Percentiles rank a stretch among this genome's conserved stretches.
Conservation (phyloP, 2,888 invertebrate genomes). For the Herminia tarsipennalis region DNA sequence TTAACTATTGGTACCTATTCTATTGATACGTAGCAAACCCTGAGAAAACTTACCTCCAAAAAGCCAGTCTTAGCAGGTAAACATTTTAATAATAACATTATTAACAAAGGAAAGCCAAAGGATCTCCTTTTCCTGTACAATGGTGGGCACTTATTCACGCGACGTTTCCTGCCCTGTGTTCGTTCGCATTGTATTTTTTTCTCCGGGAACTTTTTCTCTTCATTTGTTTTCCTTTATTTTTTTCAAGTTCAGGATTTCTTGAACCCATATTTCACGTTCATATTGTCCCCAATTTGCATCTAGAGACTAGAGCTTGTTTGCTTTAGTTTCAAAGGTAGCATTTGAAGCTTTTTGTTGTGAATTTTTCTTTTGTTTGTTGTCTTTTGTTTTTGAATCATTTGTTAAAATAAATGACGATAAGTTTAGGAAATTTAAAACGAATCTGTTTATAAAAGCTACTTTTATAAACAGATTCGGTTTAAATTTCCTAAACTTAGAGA, state of each 20-base stretch:
- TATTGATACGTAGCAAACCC: no score
- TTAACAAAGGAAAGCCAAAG: slow-evolving; percentile 44
- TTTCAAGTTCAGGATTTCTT: slow-evolving; percentile 80
- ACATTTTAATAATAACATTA: slow-evolving; percentile 41
- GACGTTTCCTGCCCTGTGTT: slow-evolving; percentile 77
- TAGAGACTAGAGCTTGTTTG: slow-evolving; percentile 51
- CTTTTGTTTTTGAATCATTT: slow-evolving; percentile 15
- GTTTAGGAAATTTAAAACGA: background rate
- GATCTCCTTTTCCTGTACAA: slow-evolving; percentile 52
- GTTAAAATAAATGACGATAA: background rate
- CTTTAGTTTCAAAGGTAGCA: slow-evolving; percentile 41
- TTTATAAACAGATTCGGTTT: no score
- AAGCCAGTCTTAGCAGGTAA: slow-evolving; percentile 31
- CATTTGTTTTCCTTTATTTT: slow-evolving; percentile 76
- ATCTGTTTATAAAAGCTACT: no score
- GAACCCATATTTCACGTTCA: slow-evolving; percentile 84
- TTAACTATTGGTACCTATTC: background rate
- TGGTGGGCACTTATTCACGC: slow-evolving; percentile 77
- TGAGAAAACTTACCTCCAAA: no score
- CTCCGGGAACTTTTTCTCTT: slow-evolving; percentile 75
- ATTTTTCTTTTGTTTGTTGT: slow-evolving; percentile 14
- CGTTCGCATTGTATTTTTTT: slow-evolving; percentile 66
- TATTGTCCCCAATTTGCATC: slow-evolving; percentile 77
- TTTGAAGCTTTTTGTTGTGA: slow-evolving; percentile 35
- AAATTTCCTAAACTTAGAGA: no score